phyloP scores from a whole-genome alignment of 2,888 invertebrate genomes.

The Tipula unca region DNA sequence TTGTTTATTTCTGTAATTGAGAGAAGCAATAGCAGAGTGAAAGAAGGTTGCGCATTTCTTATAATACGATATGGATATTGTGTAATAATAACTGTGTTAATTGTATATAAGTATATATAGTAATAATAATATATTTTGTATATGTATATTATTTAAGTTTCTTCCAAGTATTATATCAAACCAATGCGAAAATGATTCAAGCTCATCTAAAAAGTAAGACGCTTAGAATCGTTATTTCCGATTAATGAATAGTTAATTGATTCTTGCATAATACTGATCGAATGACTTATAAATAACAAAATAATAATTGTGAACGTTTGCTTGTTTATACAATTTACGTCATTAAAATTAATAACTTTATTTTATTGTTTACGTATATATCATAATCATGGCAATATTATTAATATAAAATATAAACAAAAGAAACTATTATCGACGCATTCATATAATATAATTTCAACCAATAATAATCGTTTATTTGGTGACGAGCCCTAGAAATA shows the following conservation, averaged over 20 bases:
- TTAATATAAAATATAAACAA: not conserved
- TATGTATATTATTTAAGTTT: not conserved
- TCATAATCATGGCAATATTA: not conserved
- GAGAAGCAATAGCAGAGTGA: not conserved
- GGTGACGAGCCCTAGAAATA: slow-evolving; percentile 8
- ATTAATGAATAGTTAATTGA: not conserved
- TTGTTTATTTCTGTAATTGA: not conserved
- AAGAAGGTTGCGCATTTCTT: not conserved
- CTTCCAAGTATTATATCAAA: not conserved
- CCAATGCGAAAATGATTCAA: too few species aligned
- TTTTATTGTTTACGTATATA: not conserved
- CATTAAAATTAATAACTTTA: not conserved
- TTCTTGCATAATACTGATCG: not conserved
- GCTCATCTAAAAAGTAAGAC: not conserved
- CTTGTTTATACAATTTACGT: not conserved
- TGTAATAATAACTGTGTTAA: not conserved
- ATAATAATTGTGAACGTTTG: not conserved
- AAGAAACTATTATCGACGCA: not conserved
- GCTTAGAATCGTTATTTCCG: not conserved
- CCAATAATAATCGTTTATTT: not conserved
- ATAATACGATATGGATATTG: not conserved
- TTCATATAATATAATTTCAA: not conserved
- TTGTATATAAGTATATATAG: too few species aligned
- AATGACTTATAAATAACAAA: not conserved
- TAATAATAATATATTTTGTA: not conserved